These are phyloP conservation scores for Grallaria varia DNA, from an alignment of 2,113 vertebrate species.

Conservation along the genomic window DNA sequence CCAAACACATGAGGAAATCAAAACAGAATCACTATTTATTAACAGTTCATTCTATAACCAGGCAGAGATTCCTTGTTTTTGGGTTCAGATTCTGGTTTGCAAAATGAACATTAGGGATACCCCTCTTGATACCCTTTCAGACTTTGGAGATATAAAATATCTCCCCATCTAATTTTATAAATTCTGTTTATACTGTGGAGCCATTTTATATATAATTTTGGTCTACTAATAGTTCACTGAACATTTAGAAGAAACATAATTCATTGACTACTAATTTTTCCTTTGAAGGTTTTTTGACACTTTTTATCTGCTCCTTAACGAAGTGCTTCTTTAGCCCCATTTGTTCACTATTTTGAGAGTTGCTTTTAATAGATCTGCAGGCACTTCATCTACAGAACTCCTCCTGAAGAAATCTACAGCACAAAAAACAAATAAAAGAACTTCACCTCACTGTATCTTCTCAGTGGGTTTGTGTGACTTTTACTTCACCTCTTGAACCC, in stretches of 20 bases:
- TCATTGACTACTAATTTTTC: neutral
- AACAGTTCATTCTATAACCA: neutral
- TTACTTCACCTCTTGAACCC: constrained; percentile 40
- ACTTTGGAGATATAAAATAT: neutral
- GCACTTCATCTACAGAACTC: neutral
- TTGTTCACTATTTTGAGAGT: neutral
- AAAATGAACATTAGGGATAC: neutral
- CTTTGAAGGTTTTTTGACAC: neutral
- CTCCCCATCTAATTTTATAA: neutral
- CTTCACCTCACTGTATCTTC: neutral
- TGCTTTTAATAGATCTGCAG: constrained; percentile 14
- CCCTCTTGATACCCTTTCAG: neutral
- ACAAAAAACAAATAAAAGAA: constrained; percentile 36
- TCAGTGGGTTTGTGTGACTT: constrained; percentile 36
- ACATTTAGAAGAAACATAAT: neutral
- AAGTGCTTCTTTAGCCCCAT: neutral
- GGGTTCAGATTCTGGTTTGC: neutral
- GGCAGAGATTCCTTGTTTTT: neutral
- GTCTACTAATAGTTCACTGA: neutral
- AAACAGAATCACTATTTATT: neutral
- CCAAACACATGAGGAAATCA: neutral
- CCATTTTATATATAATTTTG: neutral
- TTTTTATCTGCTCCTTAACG: neutral
- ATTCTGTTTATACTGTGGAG: neutral
- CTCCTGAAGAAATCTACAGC: neutral